Evolutionary conservation across 1,140 invertebrate species (phyloP).

Genomic region (Penaeus vannamei): DNA sequence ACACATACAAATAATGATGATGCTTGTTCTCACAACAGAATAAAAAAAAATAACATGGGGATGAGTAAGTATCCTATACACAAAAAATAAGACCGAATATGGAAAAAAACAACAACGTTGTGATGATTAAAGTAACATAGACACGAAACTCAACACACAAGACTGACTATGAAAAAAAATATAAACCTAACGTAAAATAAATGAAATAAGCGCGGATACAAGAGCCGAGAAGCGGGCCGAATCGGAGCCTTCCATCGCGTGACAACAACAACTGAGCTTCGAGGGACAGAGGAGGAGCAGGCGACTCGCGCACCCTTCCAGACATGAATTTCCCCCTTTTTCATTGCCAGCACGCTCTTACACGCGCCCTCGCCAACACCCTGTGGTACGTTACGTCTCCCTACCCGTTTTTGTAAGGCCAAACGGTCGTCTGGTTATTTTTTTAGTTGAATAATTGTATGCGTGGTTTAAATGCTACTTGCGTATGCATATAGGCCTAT

Average conservation of each 20-base stretch:
- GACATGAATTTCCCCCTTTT: conserved; percentile 52
- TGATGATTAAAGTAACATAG: too few species aligned
- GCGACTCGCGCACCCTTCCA: neutral
- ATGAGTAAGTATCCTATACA: too few species aligned
- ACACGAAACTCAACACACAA: too few species aligned
- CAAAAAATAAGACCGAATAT: too few species aligned
- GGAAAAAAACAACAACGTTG: too few species aligned
- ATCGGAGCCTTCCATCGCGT: neutral
- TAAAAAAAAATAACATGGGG: too few species aligned
- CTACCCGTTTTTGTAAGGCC: neutral
- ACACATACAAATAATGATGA: too few species aligned
- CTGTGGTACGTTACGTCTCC: conserved; percentile 47
- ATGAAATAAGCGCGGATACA: neutral
- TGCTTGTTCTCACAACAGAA: too few species aligned
- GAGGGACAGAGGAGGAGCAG: neutral
- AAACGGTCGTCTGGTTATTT: conserved; percentile 41
- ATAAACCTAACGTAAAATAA: neutral
- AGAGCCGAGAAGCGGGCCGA: too few species aligned
- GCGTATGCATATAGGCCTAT: conserved; percentile 59
- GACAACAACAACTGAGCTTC: conserved; percentile 57
- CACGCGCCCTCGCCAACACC: neutral
- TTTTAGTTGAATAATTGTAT: neutral
- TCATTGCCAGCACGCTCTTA: neutral
- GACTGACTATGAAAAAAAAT: neutral
- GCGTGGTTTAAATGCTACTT: conserved; percentile 60